Conservation (phyloP, 2,113 vertebrate species). For the Pterocles burchelli region DNA sequence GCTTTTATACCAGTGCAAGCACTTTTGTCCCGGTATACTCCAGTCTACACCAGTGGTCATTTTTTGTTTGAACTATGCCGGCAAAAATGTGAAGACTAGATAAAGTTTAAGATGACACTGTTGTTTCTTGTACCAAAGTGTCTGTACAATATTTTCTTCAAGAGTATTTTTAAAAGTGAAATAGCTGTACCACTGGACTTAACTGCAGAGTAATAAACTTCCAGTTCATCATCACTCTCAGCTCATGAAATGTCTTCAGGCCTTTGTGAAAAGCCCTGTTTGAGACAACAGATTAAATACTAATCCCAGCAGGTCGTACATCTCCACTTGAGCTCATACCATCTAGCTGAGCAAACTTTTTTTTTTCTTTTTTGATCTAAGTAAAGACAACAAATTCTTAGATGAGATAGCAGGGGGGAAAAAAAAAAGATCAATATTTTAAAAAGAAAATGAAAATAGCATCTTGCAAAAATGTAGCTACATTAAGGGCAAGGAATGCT, state of each 20-base stretch:
- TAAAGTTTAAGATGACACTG: background rate
- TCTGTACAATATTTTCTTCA: slow-evolving; percentile 25
- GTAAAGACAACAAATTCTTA: slow-evolving; percentile 57
- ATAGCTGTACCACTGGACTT: slow-evolving; percentile 30
- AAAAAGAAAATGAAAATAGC: background rate
- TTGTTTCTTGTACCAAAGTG: slow-evolving; percentile 18
- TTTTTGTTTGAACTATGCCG: background rate
- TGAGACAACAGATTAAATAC: slow-evolving; percentile 51
- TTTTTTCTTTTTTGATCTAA: slow-evolving; percentile 11
- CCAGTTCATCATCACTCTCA: slow-evolving; percentile 33
- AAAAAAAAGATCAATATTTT: background rate
- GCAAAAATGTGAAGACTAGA: background rate
- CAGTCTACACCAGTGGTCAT: background rate
- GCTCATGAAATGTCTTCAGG: slow-evolving; percentile 46
- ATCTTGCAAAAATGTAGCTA: background rate
- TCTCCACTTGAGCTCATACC: slow-evolving; percentile 54
- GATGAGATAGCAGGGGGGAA: slow-evolving; percentile 15
- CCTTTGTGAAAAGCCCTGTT: slow-evolving; percentile 29
- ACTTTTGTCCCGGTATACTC: background rate
- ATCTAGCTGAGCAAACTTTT: background rate
- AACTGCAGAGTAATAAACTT: slow-evolving; percentile 38
- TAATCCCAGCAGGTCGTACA: background rate
- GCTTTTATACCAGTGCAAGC: background rate
- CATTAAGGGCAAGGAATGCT: background rate
- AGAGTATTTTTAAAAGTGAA: slow-evolving; percentile 43